A percentile compares a stretch with the other conserved stretches of the same genome.
Conservation (phyloP, 2,797 vertebrate species). For the Pantherophis alleghaniensis region DNA sequence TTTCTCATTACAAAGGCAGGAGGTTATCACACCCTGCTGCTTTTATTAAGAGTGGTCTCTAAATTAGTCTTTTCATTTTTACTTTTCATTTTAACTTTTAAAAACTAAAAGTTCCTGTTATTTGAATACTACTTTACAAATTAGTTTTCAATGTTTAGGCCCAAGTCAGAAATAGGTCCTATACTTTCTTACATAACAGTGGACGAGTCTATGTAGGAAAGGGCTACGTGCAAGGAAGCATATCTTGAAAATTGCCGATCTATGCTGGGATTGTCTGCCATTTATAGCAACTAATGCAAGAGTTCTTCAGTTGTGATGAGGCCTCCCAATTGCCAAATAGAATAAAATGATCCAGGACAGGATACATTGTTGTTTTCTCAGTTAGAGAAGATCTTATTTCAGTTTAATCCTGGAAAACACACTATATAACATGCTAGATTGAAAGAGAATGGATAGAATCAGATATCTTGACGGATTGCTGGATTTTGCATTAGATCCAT, state of each 20-base stretch:
- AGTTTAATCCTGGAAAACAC: neutral
- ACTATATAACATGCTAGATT: neutral
- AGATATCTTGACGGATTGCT: neutral
- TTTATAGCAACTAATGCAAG: neutral
- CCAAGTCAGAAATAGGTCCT: neutral
- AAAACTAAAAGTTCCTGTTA: conserved; percentile 5
- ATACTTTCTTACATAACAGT: neutral
- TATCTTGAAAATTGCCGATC: neutral
- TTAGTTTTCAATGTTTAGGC: neutral
- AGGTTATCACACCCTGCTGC: conserved; percentile 34
- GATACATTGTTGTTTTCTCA: neutral
- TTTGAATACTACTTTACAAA: neutral
- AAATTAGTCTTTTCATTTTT: conserved; percentile 18
- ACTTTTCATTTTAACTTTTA: neutral
- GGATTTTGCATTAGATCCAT: neutral
- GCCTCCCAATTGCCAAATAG: neutral
- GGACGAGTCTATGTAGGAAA: neutral
- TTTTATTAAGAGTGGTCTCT: conserved; percentile 28
- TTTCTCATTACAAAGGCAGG: conserved; percentile 21
- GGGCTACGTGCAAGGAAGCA: neutral
- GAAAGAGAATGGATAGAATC: neutral
- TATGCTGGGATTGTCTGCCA: neutral
- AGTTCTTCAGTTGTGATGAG: neutral
- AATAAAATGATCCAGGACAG: neutral
- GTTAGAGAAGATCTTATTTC: neutral